Conservation (phyloP, 2,888 invertebrate species). For the Scrobipalpa costella region DNA sequence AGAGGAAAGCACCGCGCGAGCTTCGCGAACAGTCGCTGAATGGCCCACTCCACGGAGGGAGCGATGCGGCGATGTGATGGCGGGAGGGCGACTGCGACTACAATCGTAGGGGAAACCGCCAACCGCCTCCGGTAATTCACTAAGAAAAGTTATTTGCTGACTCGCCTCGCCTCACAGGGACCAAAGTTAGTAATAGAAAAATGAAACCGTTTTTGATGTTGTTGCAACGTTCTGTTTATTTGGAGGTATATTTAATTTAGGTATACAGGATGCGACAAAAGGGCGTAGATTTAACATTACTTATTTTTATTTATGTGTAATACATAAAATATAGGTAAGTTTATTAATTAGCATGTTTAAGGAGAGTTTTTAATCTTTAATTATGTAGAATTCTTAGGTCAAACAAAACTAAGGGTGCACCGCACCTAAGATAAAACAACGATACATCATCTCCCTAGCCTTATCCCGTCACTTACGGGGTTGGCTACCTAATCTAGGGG, state of each 20-base stretch:
- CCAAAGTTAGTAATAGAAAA: conserved; percentile 59
- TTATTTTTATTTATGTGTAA: no score
- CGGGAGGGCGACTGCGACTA: conserved; percentile 77
- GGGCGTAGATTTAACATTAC: no score
- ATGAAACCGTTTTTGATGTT: conserved; percentile 50
- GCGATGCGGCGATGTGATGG: conserved; percentile 63
- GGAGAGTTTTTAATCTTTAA: no score
- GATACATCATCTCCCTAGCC: no score
- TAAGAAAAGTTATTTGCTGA: conserved; percentile 79
- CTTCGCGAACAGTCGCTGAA: conserved; percentile 78
- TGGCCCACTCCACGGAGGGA: conserved; percentile 77
- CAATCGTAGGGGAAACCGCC: conserved; percentile 75
- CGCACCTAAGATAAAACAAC: no score
- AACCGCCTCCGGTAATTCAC: conserved; percentile 78
- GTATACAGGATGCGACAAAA: neutral
- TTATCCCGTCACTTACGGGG: no score
- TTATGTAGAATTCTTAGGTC: no score
- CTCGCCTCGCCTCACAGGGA: conserved; percentile 61
- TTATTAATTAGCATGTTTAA: no score
- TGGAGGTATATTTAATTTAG: neutral
- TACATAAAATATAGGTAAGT: no score
- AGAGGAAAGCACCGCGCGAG: conserved; percentile 60
- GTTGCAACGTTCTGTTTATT: neutral
- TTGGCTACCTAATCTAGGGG: no score
- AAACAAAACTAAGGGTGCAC: no score